phyloP scores from a whole-genome alignment of 2,113 vertebrate species.

The Carassius carassius region DNA sequence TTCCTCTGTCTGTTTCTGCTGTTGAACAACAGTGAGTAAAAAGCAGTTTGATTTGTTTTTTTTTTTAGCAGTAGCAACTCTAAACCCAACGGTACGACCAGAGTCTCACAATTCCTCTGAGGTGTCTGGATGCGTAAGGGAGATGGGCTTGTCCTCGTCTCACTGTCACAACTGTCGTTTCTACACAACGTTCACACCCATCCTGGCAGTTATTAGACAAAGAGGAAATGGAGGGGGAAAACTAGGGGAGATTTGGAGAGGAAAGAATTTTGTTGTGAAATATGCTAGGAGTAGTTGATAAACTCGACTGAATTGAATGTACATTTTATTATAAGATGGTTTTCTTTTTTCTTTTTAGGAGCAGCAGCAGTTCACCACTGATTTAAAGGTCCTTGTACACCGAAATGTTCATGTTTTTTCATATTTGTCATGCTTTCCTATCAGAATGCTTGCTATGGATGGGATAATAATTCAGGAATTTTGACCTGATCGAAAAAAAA shows the following conservation, averaged over 20 bases:
- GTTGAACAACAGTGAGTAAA: background rate
- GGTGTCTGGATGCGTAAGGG: background rate
- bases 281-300: no score
- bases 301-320: no score
- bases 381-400: no score
- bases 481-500: rapidly evolving
- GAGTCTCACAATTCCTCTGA: background rate
- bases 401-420: no score
- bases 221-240: background rate
- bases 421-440: no score
- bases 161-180: background rate
- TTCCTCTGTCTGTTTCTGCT: background rate
- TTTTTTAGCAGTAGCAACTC: background rate
- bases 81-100: background rate
- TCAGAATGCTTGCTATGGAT: no score
- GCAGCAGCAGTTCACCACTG: no score
- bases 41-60: slow-evolving; percentile 13
- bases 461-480: no score
- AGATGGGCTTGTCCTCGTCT: background rate
- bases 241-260: background rate
- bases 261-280: no score
- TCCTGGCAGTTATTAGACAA: background rate
- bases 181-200: background rate
- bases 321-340: no score
- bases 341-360: no score